Evolutionary conservation across 2,888 invertebrate genomes (phyloP), one percentile per base, ranked within the genome.

Genomic region (Drosophila hawaiiensis): DNA sequence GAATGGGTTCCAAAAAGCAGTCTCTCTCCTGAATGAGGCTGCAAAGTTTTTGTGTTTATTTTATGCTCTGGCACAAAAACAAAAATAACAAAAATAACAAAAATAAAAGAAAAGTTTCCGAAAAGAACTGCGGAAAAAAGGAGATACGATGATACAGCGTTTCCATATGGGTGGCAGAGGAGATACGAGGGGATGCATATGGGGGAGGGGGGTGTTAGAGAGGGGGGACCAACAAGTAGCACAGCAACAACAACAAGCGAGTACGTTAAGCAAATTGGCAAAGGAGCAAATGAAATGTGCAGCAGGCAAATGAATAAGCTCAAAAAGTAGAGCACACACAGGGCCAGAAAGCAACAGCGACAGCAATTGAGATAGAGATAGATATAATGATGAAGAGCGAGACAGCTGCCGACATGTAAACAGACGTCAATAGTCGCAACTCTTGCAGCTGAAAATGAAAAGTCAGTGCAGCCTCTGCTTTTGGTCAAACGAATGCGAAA

Each of bases 41-140:
- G 86, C 70, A 82, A 88, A 85, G 80, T 85, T 85, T 84, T 80
- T 79, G 81, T 88, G 79, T 85, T 82, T 89, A 78, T 85, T 84
- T 85, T 84, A 67, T 78, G 75, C 82, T 69, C 60, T 29, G 68
- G 71, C 63, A 65, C 53, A 68, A 65, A 78, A 66, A 35, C 52
- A 52, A 54, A 78, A 62, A 53, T 60, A 64, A 77, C 68, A 54
- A 63, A 65, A 54, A 53, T 56, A 58, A 60, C 7, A 33, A 55
- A 58, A 58, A 41, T 43, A 65, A 74, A 74, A 49, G 35, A 35
- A 56, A 73, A 63, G 25, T 76, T 76, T 67, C 14, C 66, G 47
- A 64, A 75, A 70, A 31, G 6, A 50, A 58, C 56, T 7, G 31
- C 39, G 41, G 16, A 16, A 19, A 55, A 69, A 59, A 25, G 29